Evolutionary conservation across 2,888 invertebrate species (phyloP), one percentile per base, ranked within the genome.

Genomic region (Stictocephala bisonia): DNA sequence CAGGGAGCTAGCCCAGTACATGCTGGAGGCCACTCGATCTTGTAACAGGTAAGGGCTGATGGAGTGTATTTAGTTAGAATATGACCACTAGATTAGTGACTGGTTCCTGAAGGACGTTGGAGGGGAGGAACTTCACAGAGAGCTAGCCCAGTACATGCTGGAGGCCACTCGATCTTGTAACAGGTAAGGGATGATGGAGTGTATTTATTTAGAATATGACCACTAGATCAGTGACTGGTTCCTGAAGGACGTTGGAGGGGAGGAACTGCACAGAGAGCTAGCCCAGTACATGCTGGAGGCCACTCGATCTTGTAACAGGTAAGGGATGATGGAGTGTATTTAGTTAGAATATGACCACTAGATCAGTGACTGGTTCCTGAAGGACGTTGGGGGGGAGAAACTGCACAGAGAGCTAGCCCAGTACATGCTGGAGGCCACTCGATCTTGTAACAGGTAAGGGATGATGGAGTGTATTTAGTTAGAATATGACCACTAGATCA

Each of bases 1-100:
- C 73, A 86, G 86, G 69, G 86, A 86, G 77, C 82, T 86, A n/a
- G 83, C 84, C 1, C 80, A 82, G 6, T 86, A 86, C 77, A 80
- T 83, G 72, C 80, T 80, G 76, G 83, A 84, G 76, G 78, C 83
- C 26, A 79, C 79, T n/a, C n/a, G n/a, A n/a, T n/a, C n/a, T n/a
- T n/a, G n/a, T n/a, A n/a, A n/a, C n/a, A n/a, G n/a, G n/a, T n/a
- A n/a, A n/a, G n/a, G n/a, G n/a, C n/a, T n/a, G n/a, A n/a, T n/a
- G n/a, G n/a, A n/a, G n/a, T n/a, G n/a, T n/a, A n/a, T n/a, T n/a
- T n/a, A n/a, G n/a, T n/a, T n/a, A n/a, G n/a, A n/a, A n/a, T n/a
- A n/a, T n/a, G n/a, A 35, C 60, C 27, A 35, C 77, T 83, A 84
- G 73, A 84, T 85, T 60, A 84, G 84, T 75, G 85, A 86, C 80